Base-by-base conservation (phyloP, 2,113 vertebrate genomes). In the Rhegmatorhina hoffmannsi region DNA sequence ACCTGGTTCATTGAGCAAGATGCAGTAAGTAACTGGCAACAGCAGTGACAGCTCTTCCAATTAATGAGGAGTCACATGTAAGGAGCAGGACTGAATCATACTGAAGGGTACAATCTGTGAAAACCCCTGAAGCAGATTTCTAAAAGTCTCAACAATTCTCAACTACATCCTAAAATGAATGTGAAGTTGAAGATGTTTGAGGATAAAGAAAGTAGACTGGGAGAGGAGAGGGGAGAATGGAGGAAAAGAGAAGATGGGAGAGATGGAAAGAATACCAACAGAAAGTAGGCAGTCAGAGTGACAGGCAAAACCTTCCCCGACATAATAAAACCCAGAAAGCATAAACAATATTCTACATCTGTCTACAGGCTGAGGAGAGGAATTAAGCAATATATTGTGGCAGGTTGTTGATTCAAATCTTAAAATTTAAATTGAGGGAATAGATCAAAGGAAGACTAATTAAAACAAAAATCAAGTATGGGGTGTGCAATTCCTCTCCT, bases 371-470 rank as follows among this genome's bases (percentile, higher is more conserved):
- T 68, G 36, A 86, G 36, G 34, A 92, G 59, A 91, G 10, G 44
- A 94, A 83, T 93, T 97, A 86, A 72, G 46, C 92, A 96, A 96
- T 53, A 75, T n/a, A 92, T 12, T 40, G 36, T 53, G 56, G 79
- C 80, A 94, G 49, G 44, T 25, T 95, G 68, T 74, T 93, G 91
- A 97, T 96, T 87, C 34, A 92, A 89, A 96, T 91, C 73, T 92
- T 75, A 21, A 75, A 56, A 92, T 95, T 89, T 92, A 86, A 97
- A 97, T 91, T 11, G 7, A 91, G 90, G 89, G 47, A 93, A 50
- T 52, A 91, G 83, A 97, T 96, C 94, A 96, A 96, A 97, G 94
- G 38, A 83, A 92, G 63, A 89, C 77, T 95, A 94, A 96, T 96
- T 95, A 95, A 97, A 96, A 85, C 72, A 88, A 94, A 96, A 94